Evolutionary conservation across 2,797 vertebrate genomes (phyloP), one percentile per base, ranked within the genome.

Genomic region (Nyctalus aviator): DNA sequence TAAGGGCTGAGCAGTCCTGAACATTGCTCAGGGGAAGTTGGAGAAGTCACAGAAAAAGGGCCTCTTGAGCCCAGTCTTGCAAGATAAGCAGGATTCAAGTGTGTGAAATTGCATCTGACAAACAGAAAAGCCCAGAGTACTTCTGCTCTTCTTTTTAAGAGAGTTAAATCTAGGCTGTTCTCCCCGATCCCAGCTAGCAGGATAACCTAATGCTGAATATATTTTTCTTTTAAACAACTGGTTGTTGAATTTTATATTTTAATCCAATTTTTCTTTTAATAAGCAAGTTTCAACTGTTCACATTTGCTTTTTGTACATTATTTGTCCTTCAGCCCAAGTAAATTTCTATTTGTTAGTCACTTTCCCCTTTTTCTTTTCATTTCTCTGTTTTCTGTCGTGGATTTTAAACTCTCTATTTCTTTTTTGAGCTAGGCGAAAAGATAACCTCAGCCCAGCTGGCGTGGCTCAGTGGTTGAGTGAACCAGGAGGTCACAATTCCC

Each of bases 201-300:
- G 86, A 85, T 76, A 64, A 53, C 4, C 46, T 41, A n/a, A 10
- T 93, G 25, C 78, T 84, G 62, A 79, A 82, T 84, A 32, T 76
- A 20, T 78, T 82, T 83, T 84, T 91, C 71, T 71, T 90, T 94
- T 76, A 72, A 93, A 87, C 5, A 84, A 66, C n/a, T 88, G 57
- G 66, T 94, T 55, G 32, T 72, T 95, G 62, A 48, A 23, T 78
- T 95, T 93, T 62, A 44, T 62, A 84, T 85, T 93, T 81, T 87
- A 78, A 71, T 44, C 53, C 6, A 3, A 1, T 53, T 59, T 87
- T 81, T 59, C 25, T 79, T 92, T 77, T 55, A 83, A 76, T 87
- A 85, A 94, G 17, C 32, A 86, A 23, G 6, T 82, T 91, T 75
- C 46, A 10, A 32, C 35, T 59, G n/a, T 84, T 53, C 25, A 8